Conservation (phyloP, 2,888 invertebrate genomes). For the Corbicula japonica region DNA sequence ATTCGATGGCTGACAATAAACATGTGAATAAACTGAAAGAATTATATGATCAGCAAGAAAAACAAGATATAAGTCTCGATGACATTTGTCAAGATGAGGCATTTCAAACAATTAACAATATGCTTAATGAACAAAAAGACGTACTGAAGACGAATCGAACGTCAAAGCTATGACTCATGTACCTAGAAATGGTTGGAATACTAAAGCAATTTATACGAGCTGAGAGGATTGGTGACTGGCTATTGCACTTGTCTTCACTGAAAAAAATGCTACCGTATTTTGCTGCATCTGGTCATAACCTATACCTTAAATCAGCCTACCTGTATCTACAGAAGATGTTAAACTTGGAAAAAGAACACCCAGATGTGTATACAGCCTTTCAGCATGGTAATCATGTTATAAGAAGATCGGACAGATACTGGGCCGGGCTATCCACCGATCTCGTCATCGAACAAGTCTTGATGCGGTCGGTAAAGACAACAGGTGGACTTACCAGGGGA, state of each 20-base stretch:
- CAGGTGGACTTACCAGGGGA: slow-evolving; percentile 19
- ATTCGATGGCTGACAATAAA: too few species aligned
- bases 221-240: slow-evolving; percentile 38
- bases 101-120: not conserved
- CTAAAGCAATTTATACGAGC: slow-evolving; percentile 31
- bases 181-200: slow-evolving; percentile 27
- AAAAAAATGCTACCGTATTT: slow-evolving; percentile 41
- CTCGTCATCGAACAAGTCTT: slow-evolving; percentile 25
- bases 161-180: slow-evolving; percentile 30
- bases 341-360: too few species aligned
- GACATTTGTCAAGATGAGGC: not conserved
- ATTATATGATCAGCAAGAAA: slow-evolving; percentile 10
- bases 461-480: slow-evolving; percentile 18
- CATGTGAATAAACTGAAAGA: too few species aligned
- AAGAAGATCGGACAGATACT: slow-evolving; percentile 15
- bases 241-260: not conserved
- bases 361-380: slow-evolving; percentile 18
- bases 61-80: not conserved
- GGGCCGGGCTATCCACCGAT: too few species aligned
- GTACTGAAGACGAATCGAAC: not conserved
- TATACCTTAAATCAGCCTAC: slow-evolving; percentile 53
- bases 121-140: not conserved
- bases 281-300: slow-evolving; percentile 63
- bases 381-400: slow-evolving; percentile 25
- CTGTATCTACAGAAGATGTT: slow-evolving; percentile 54